A percentile compares a stretch with the other conserved stretches of the same genome.
Conservation (phyloP, 2,888 invertebrate genomes). For the Apoderus coryli region DNA sequence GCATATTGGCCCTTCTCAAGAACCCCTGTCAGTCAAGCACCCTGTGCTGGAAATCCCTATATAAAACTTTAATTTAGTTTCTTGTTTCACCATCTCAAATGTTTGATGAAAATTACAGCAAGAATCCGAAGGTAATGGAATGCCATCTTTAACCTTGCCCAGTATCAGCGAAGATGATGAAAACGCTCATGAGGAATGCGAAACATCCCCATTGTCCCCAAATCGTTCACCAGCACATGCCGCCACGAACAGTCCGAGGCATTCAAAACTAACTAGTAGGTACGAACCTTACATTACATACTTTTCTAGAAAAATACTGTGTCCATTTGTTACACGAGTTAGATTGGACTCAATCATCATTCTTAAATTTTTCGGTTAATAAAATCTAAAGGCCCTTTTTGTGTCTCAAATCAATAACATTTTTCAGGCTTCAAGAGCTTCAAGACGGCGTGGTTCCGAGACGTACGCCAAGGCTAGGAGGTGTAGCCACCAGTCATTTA, state of each 20-base stretch:
- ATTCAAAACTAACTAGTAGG: conserved; percentile 54
- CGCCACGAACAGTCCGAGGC: conserved; percentile 44
- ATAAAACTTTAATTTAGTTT: no score
- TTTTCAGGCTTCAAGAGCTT: conserved; percentile 27
- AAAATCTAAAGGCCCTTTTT: no score
- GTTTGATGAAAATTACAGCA: conserved; percentile 34
- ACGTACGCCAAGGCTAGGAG: conserved; percentile 25
- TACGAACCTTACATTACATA: no score
- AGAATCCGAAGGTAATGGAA: conserved; percentile 62
- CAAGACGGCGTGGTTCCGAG: conserved; percentile 23
- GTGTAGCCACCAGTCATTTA: conserved; percentile 31
- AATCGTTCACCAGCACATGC: conserved; percentile 44
- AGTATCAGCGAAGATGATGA: conserved; percentile 95
- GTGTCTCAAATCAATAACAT: no score
- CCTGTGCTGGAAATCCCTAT: no score
- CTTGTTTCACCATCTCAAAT: no score
- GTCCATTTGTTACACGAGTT: no score
- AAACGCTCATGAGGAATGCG: conserved; percentile 60
- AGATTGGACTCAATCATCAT: no score
- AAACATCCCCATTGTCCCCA: conserved; percentile 44
- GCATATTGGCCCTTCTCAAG: no score
- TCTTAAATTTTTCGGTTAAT: no score
- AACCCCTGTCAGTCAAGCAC: no score
- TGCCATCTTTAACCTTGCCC: conserved; percentile 70
- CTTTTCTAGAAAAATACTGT: no score